Percentiles rank a stretch among this genome's conserved stretches.
These are phyloP conservation scores for Ptychoptera contaminata DNA, from an alignment of 2,888 invertebrate genomes.

Conservation along the genomic window DNA sequence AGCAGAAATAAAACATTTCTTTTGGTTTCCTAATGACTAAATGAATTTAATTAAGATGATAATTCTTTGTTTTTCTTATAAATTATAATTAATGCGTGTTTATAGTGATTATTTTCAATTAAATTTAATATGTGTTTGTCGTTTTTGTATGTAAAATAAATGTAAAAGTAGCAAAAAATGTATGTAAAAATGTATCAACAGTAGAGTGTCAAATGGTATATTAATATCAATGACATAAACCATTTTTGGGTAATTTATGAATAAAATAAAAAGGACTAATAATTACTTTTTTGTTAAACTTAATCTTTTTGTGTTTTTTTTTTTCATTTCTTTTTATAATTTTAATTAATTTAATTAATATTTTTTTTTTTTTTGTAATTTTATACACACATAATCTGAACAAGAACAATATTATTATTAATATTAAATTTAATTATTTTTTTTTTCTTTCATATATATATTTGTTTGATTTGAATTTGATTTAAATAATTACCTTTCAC, in stretches of 20 bases:
- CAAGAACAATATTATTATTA: too few relatives aligned
- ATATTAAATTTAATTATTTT: too few relatives aligned
- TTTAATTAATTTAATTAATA: background rate
- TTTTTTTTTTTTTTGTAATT: background rate
- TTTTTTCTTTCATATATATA: too few relatives aligned
- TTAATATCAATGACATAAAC: too few relatives aligned
- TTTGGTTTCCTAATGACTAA: slow-evolving; percentile 20
- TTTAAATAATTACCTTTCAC: too few relatives aligned
- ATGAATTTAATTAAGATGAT: background rate
- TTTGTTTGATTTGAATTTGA: too few relatives aligned
- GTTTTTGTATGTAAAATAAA: background rate
- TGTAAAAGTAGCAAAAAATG: background rate
- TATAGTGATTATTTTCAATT: too few relatives aligned
- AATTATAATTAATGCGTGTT: too few relatives aligned
- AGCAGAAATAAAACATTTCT: slow-evolving; percentile 41
- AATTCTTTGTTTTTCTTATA: background rate
- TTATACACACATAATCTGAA: background rate
- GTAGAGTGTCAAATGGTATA: too few relatives aligned
- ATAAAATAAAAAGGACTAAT: background rate
- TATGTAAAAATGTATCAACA: background rate
- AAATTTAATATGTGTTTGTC: background rate
- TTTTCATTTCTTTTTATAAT: slow-evolving; percentile 1
- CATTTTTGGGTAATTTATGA: background rate
- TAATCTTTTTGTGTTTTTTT: background rate
- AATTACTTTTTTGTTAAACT: background rate